These are phyloP conservation scores for Rostratula benghalensis DNA, from an alignment of 2,113 vertebrate species.

Conservation along the genomic window DNA sequence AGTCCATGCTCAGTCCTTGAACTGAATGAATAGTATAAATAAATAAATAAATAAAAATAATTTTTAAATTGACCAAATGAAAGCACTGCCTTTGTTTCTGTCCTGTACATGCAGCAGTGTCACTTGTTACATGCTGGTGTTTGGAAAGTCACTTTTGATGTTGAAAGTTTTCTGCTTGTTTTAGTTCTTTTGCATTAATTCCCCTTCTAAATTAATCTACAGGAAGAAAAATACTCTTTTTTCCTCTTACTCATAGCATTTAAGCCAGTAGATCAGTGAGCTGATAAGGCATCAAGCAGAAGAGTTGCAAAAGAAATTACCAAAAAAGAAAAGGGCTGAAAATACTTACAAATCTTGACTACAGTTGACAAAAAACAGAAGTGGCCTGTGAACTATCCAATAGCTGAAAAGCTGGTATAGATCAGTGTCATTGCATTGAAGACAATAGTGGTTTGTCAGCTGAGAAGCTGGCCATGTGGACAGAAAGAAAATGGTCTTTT, in stretches of 20 bases:
- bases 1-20: neutral
- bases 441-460: conserved; percentile 57
- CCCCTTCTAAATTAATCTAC: neutral
- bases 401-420: conserved; percentile 60
- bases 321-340: neutral
- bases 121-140: neutral
- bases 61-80: conserved; percentile 15
- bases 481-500: conserved; percentile 42
- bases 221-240: neutral
- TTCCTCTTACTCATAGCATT: neutral
- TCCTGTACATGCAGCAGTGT: neutral
- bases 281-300: neutral
- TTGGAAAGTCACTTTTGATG: neutral
- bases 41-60: conserved; percentile 41
- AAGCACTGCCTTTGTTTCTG: conserved; percentile 29
- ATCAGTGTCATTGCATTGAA: conserved; percentile 50
- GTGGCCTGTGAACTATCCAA: conserved; percentile 24
- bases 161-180: neutral
- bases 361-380: conserved; percentile 55
- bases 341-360: conserved; percentile 49
- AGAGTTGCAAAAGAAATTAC: neutral
- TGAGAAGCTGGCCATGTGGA: conserved; percentile 17
- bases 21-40: conserved; percentile 2
- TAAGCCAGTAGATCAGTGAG: neutral
- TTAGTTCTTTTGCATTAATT: neutral